A percentile compares a stretch with the other conserved stretches of the same genome.
These are phyloP conservation scores for Euplagia quadripunctaria DNA, from an alignment of 2,888 invertebrate genomes.

Conservation along the genomic window DNA sequence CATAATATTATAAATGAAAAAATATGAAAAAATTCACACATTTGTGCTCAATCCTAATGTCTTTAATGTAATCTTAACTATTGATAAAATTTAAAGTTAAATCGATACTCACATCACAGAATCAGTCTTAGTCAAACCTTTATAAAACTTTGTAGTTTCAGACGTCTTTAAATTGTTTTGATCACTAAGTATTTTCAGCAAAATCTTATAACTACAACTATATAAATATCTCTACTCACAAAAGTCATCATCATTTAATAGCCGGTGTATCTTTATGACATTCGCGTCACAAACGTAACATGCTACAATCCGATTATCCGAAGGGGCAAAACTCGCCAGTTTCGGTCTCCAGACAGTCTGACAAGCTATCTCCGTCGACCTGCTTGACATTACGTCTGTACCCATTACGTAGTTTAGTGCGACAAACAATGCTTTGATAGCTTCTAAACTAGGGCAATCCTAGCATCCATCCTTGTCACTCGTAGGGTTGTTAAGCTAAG, in stretches of 20 bases:
- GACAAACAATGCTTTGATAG: slow-evolving; percentile 81
- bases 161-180: too few relatives aligned
- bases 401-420: slow-evolving; percentile 63
- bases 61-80: too few relatives aligned
- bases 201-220: too few relatives aligned
- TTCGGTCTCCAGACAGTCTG: slow-evolving; percentile 68
- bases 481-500: slow-evolving; percentile 56
- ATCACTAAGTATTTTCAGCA: too few relatives aligned
- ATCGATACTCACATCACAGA: too few relatives aligned
- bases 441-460: slow-evolving; percentile 81
- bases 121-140: too few relatives aligned
- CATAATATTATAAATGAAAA: too few relatives aligned
- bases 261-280: slow-evolving; percentile 4
- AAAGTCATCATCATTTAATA: not conserved
- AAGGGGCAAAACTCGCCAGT: slow-evolving; percentile 45
- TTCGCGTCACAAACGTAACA: slow-evolving; percentile 32
- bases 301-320: slow-evolving; percentile 45
- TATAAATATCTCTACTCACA: not conserved
- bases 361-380: slow-evolving; percentile 56
- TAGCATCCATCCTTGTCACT: slow-evolving; percentile 76
- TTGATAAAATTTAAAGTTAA: too few relatives aligned
- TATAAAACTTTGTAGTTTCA: too few relatives aligned
- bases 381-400: slow-evolving; percentile 64
- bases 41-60: too few relatives aligned
- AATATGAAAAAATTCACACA: too few relatives aligned